These are phyloP conservation scores for Zoanthus solanderi DNA, from an alignment of 92 coral and sea anemone species.

Conservation along the genomic window DNA sequence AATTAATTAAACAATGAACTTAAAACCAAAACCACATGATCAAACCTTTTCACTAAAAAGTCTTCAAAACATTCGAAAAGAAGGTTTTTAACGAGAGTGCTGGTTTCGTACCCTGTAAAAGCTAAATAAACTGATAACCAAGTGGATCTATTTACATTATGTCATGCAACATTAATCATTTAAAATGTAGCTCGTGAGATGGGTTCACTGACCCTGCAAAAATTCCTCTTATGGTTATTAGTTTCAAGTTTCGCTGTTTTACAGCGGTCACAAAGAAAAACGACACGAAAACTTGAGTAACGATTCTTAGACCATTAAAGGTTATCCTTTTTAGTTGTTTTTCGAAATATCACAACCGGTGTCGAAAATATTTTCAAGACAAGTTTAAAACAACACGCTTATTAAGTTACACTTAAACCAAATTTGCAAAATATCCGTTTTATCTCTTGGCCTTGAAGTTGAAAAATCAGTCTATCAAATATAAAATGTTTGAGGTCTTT, in stretches of 20 bases:
- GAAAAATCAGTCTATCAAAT: not conserved
- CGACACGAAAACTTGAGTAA: not conserved
- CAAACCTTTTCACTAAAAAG: not conserved
- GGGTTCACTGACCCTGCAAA: not conserved
- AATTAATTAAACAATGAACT: not conserved
- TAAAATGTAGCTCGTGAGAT: not conserved
- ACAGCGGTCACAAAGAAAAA: not conserved
- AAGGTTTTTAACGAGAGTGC: not conserved
- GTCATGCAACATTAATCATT: constrained; percentile 16
- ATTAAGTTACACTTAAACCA: not conserved
- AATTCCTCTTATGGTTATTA: not conserved
- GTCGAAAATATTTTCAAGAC: not conserved
- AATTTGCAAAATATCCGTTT: constrained; percentile 16
- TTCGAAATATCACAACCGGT: not conserved
- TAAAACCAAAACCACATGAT: not conserved
- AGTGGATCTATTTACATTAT: constrained; percentile 8
- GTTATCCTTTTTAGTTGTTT: not conserved
- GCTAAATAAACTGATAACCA: constrained; percentile 26
- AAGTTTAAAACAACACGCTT: not conserved
- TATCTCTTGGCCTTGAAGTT: not conserved
- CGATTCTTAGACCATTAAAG: not conserved
- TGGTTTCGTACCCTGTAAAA: not conserved
- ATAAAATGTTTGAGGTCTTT: not conserved
- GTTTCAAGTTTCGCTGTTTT: not conserved
- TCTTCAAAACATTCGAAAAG: not conserved